phyloP scores from a whole-genome alignment of 2,797 vertebrate species.

The Coracias cyanogaster region DNA sequence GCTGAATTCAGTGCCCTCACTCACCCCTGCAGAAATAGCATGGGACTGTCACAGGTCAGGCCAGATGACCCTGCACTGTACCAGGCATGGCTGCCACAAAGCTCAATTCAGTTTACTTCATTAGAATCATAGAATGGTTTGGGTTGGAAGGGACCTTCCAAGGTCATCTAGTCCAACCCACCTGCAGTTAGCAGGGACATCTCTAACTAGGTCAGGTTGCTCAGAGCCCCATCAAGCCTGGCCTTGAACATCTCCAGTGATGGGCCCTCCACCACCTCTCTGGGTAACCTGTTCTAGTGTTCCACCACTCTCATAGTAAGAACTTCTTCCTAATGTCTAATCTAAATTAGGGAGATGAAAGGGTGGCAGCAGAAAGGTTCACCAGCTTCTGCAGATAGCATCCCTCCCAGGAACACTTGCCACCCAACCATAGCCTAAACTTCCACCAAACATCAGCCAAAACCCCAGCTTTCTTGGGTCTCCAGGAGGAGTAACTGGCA shows the following conservation, averaged over 20 bases:
- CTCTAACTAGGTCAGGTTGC: too few relatives aligned
- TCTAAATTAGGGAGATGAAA: not conserved
- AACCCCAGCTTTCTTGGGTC: not conserved
- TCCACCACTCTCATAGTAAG: too few relatives aligned
- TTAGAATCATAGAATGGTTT: too few relatives aligned
- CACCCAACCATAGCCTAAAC: not conserved
- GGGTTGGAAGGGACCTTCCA: too few relatives aligned
- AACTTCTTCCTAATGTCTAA: too few relatives aligned
- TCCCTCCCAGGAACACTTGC: not conserved
- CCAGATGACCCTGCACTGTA: not conserved
- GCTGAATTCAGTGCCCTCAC: not conserved
- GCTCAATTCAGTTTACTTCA: not conserved
- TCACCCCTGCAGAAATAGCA: not conserved
- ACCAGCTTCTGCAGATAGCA: not conserved
- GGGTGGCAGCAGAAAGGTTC: not conserved
- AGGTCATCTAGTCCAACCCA: too few relatives aligned
- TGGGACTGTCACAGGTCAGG: rapidly evolving
- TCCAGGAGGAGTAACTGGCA: not conserved
- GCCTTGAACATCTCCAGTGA: too few relatives aligned
- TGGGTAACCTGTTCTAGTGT: too few relatives aligned
- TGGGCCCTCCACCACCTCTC: too few relatives aligned
- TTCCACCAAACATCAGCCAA: not conserved
- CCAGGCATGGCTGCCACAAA: not conserved
- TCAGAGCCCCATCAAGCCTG: too few relatives aligned
- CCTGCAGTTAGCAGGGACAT: too few relatives aligned